Base-by-base conservation (phyloP, 2,113 vertebrate genomes). In the Podilymbus podiceps region DNA sequence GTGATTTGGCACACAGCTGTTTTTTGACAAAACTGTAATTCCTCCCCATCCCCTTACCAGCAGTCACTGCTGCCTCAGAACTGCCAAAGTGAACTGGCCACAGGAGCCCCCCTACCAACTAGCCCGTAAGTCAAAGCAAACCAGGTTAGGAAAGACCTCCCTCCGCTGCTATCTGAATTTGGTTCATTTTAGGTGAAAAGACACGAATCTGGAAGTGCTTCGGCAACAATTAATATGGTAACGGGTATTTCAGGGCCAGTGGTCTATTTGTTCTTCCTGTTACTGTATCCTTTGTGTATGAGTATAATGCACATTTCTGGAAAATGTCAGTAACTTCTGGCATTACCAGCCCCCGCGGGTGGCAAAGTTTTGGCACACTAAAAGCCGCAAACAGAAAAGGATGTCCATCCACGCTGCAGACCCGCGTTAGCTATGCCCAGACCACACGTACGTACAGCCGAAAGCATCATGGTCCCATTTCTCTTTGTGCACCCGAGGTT, bases 401-500 rank as follows among this genome's bases (percentile, higher is more conserved):
- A 42, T 17, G 14, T 6, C 17, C 16, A 6, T 16, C 33, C 28
- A 2, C 3, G 35, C 42, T 47, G 50, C 56, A 88, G 28, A n/a
- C 16, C 44, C 42, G 6, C 0, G 0, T 52, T 44, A 19, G 11
- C 31, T 46, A 2, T 8, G 19, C 35, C 31, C 68, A 23, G 78
- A 40, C 21, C 11, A 18, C 8, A 7, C 1, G 4, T 42, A 38
- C 31, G 38, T 5, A 4, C 9, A 46, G 21, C 22, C 38, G n/a
- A n/a, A 69, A 68, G 8, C 27, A 68, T 13, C 31, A 3, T 3
- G 8, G 9, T 35, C 8, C 6, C 20, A 31, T 27, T 68, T 40
- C 30, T 28, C 20, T 35, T 16, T 7, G 38, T 23, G 31, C 11
- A 30, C 3, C 8, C 2, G 17, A 71, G 16, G 17, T 30, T 79